Evolutionary conservation across 64 coral and sea anemone species (phyloP).

Genomic region (Stichodactyla mertensii): DNA sequence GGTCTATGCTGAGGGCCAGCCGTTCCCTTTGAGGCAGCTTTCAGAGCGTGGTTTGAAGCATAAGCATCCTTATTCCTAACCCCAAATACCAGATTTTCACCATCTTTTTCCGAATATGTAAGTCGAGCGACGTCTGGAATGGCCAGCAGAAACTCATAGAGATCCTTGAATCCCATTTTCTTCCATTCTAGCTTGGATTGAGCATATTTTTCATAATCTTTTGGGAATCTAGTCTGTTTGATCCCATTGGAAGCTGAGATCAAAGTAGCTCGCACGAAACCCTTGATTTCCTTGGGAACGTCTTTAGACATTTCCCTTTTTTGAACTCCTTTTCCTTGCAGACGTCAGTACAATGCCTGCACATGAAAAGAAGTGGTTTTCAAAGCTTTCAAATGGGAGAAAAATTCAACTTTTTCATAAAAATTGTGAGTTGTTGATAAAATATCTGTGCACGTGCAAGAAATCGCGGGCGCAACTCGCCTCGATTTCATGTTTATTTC

Average conservation of each 20-base stretch:
- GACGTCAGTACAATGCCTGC: neutral
- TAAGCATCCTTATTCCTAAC: conserved; percentile 30
- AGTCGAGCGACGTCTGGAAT: conserved; percentile 77
- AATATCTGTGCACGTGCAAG: neutral
- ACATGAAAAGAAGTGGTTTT: neutral
- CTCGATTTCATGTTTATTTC: neutral
- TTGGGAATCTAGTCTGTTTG: conserved; percentile 32
- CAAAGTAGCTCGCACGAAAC: conserved; percentile 47
- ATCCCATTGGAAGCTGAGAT: conserved; percentile 48
- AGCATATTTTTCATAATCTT: conserved; percentile 39
- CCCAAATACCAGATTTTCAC: conserved; percentile 70
- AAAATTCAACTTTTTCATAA: neutral
- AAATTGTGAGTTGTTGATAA: neutral
- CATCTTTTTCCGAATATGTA: conserved; percentile 63
- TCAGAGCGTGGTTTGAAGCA: conserved; percentile 61
- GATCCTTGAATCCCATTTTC: conserved; percentile 53
- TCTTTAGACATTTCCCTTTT: conserved; percentile 51
- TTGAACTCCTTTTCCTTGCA: neutral
- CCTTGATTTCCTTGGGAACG: conserved; percentile 35
- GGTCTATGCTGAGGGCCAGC: conserved; percentile 8
- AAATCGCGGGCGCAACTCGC: neutral
- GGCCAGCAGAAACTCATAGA: conserved; percentile 68
- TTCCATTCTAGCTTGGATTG: conserved; percentile 21
- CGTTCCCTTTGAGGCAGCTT: conserved; percentile 27
- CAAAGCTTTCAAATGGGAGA: neutral